These are phyloP conservation scores for Gymnothorax reevesii DNA, from an alignment of 2,797 vertebrate genomes.

Conservation along the genomic window DNA sequence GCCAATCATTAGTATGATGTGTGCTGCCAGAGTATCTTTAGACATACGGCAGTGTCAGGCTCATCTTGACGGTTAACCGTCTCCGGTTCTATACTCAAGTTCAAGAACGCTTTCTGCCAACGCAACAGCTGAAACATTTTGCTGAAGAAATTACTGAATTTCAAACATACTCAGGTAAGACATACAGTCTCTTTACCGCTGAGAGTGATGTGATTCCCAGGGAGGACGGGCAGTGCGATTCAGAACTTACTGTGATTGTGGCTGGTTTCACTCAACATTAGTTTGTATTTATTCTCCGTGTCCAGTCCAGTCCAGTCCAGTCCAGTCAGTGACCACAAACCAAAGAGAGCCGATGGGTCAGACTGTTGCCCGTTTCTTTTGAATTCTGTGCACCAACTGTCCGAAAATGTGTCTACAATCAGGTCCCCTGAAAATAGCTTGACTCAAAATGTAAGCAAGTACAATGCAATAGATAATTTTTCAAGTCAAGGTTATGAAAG, in stretches of 20 bases:
- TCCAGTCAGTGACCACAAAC: background rate
- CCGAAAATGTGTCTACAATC: background rate
- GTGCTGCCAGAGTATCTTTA: background rate
- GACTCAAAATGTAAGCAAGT: constrained; percentile 9
- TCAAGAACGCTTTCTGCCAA: constrained; percentile 8
- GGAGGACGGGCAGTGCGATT: background rate
- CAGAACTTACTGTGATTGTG: background rate
- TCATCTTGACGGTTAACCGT: constrained; percentile 7
- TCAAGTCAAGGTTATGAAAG: background rate
- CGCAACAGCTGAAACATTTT: constrained; percentile 9
- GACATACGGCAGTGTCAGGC: background rate
- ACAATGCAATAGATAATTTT: background rate
- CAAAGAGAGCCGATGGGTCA: background rate
- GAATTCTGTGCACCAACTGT: background rate
- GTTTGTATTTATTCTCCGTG: constrained; percentile 1
- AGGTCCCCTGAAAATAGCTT: background rate
- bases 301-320: constrained; percentile 16
- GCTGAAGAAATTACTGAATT: constrained; percentile 20
- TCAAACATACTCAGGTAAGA: constrained; percentile 31
- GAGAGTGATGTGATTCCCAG: background rate
- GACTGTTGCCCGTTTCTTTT: background rate
- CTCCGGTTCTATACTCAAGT: background rate
- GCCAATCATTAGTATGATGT: background rate
- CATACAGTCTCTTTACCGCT: constrained; percentile 15
- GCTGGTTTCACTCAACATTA: constrained; percentile 21